Percentiles rank a stretch among this genome's conserved stretches.
phyloP scores from a whole-genome alignment of 2,113 vertebrate species.

The Etheostoma cragini region DNA sequence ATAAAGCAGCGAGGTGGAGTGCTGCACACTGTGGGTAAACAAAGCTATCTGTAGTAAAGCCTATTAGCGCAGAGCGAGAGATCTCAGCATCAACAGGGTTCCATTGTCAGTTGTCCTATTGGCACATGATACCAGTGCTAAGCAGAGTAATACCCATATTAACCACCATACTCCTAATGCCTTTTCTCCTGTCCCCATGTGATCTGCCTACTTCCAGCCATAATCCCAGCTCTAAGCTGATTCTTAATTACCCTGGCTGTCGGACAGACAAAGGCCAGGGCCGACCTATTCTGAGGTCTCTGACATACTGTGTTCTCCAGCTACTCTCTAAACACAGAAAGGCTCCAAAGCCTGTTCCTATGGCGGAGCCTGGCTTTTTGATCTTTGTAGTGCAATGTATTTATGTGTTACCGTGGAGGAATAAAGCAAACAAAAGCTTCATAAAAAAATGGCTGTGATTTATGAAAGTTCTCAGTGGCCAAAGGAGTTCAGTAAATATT shows the following conservation, averaged over 20 bases:
- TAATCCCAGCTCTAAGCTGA: constrained; percentile 79
- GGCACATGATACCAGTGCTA: constrained; percentile 79
- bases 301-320: constrained; percentile 24
- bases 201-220: constrained; percentile 72
- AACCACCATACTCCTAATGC: constrained; percentile 77
- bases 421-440: constrained; percentile 68
- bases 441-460: constrained; percentile 61
- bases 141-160: constrained; percentile 80
- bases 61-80: constrained; percentile 61
- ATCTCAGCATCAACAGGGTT: constrained; percentile 73
- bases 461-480: constrained; percentile 65
- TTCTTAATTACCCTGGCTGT: constrained; percentile 80
- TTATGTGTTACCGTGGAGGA: constrained; percentile 57
- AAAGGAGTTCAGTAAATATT: constrained; percentile 72
- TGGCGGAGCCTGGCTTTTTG: constrained; percentile 40
- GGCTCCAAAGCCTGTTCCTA: constrained; percentile 20
- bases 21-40: constrained; percentile 57
- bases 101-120: constrained; percentile 69
- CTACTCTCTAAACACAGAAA: constrained; percentile 36
- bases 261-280: constrained; percentile 65
- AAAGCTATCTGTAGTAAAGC: constrained; percentile 71
- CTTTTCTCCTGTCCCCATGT: constrained; percentile 77
- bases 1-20: constrained; percentile 61
- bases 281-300: constrained; percentile 53
- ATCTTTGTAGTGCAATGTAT: constrained; percentile 46